These are phyloP conservation scores for Lophotriccus pileatus DNA, from an alignment of 2,797 vertebrate genomes.

Conservation along the genomic window DNA sequence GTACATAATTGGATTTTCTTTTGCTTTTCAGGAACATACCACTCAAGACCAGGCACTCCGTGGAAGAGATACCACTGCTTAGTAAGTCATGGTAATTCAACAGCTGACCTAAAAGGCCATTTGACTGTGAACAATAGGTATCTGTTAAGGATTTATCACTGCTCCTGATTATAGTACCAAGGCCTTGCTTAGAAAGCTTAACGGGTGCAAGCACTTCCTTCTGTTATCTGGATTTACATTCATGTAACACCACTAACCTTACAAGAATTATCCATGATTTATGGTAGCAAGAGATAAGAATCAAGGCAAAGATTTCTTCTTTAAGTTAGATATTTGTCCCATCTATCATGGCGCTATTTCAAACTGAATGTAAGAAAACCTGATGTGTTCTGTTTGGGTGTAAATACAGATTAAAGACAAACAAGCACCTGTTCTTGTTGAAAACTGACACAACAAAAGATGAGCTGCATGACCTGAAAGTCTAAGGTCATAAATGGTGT, in stretches of 20 bases:
- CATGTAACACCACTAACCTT: background rate
- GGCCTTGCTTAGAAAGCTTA: background rate
- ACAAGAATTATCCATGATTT: background rate
- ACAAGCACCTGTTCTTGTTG: background rate
- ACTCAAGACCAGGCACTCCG: background rate
- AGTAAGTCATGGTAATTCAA: constrained; percentile 11
- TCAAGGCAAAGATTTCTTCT: background rate
- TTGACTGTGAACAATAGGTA: constrained; percentile 19
- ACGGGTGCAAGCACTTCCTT: background rate
- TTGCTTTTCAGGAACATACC: background rate
- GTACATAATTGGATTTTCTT: constrained; percentile 3
- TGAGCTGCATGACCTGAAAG: background rate
- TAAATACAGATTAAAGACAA: background rate
- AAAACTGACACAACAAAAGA: background rate
- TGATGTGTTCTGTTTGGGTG: background rate
- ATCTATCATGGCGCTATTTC: background rate
- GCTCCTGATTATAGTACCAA: background rate
- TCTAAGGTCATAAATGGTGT: background rate
- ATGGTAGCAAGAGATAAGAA: background rate
- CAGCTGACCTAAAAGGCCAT: constrained; percentile 23
- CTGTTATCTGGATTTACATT: background rate
- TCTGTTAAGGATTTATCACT: constrained; percentile 11
- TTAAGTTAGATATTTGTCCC: background rate
- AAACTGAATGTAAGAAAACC: background rate
- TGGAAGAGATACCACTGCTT: background rate